Evolutionary conservation across 2,797 vertebrate species (phyloP), one percentile per base, ranked within the genome.

Genomic region (Gallinago stenura): DNA sequence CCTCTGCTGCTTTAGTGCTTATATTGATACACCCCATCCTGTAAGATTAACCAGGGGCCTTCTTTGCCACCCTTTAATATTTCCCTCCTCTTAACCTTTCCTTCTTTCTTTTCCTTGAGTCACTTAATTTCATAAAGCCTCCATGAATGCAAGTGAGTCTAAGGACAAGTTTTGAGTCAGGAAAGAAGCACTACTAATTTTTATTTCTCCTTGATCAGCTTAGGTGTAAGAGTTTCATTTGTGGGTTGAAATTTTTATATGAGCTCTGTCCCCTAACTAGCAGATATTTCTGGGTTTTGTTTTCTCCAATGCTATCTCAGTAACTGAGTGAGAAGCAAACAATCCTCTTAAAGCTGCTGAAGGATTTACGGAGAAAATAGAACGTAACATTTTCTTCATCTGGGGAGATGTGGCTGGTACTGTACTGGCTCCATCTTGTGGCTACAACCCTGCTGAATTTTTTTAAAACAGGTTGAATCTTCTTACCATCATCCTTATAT

Each of bases 381-480:
- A 39, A 14, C 0, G 6, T 10, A 58, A 54, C 22, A 10, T 17
- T 80, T 60, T 56, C 80, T 33, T 28, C 31, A n/a, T 0, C 33
- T 9, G 43, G 45, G 35, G 50, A 65, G 54, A 22, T 25, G 61
- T 22, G 43, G 70, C 65, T 43, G n/a, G 30, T 60, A 80, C 89
- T 84, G 61, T 65, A 12, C 83, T 94, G 82, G 97, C 96, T 93
- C 97, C 97, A 97, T 58, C 97, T 92, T 60, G 94, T 97, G 97
- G 97, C 68, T 81, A 21, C 60, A 77, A n/a, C 37, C 22, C 20
- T 45, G 19, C 21, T 3, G 14, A n/a, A 21, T 6, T 56, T 11
- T 70, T 83, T 61, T 35, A 6, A 7, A 51, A 39, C 15, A 1
- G n/a, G 5, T 37, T 89, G 57, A 43, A 3, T 39, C 17, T 65